A percentile compares a stretch with the other conserved stretches of the same genome.
phyloP scores from a whole-genome alignment of 2,113 vertebrate genomes.

The Chlorodrepanis virens region DNA sequence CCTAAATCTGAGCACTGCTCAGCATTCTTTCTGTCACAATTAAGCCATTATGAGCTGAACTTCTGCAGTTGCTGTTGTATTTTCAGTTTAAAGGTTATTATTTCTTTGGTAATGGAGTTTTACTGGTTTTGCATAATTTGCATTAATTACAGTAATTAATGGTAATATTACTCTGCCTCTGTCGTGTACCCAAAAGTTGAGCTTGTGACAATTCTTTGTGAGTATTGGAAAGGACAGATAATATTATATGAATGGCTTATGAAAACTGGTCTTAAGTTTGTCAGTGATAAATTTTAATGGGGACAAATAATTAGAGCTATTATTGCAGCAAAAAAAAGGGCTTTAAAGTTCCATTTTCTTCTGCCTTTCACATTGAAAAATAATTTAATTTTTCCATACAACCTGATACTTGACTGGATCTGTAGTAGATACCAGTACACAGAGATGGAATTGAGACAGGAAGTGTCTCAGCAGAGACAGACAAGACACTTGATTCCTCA shows the following conservation, averaged over 20 bases:
- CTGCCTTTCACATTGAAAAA: not conserved
- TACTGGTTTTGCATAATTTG: constrained; percentile 20
- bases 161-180: not conserved
- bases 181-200: not conserved
- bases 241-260: not conserved
- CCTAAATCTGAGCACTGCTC: not conserved
- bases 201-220: not conserved
- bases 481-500: not conserved
- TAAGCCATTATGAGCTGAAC: not conserved
- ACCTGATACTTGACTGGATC: not conserved
- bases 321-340: not conserved
- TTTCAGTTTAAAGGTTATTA: constrained; percentile 48
- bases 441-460: not conserved
- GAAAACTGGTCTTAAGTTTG: not conserved
- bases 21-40: not conserved
- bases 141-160: constrained; percentile 46
- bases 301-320: not conserved
- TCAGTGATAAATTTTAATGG: constrained; percentile 1
- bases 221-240: not conserved
- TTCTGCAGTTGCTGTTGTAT: not conserved
- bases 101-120: constrained; percentile 37
- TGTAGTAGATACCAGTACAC: not conserved
- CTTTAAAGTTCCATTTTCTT: too few species aligned
- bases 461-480: not conserved
- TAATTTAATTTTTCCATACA: not conserved